Conservation (phyloP, 35 echinoderm and acorn worm genomes). For the Amphiura filiformis region DNA sequence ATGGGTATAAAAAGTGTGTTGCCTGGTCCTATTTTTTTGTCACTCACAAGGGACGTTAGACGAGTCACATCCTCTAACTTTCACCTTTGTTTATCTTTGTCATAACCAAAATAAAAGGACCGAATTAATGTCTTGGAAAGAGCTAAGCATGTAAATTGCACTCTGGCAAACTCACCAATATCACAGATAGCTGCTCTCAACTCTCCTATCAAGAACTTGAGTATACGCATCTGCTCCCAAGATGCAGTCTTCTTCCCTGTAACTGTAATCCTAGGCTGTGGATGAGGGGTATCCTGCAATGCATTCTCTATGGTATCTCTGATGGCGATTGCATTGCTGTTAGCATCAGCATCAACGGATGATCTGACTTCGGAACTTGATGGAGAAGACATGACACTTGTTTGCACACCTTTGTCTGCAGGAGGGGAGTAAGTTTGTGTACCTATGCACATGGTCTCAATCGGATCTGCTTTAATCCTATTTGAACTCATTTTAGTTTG, state of each 20-base stretch:
- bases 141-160: too few relatives aligned
- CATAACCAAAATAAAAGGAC: too few relatives aligned
- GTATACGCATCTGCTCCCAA: conserved; percentile 40
- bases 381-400: neutral
- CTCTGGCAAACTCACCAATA: conserved; percentile 22
- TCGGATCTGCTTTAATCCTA: neutral
- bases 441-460: neutral
- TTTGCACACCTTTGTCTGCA: neutral
- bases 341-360: too few relatives aligned
- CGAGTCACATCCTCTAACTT: too few relatives aligned
- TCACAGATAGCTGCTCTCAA: conserved; percentile 16
- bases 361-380: neutral
- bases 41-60: too few relatives aligned
- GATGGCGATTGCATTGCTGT: too few relatives aligned
- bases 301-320: neutral
- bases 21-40: too few relatives aligned
- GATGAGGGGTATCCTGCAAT: conserved; percentile 2
- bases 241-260: conserved; percentile 16
- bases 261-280: neutral
- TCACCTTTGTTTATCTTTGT: too few relatives aligned
- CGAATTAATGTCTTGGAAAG: too few relatives aligned
- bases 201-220: conserved; percentile 37
- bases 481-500: neutral
- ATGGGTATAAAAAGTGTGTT: too few relatives aligned
- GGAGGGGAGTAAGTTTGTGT: neutral